Conservation (phyloP, 2,888 invertebrate species). For the Pterobdella sp. region DNA sequence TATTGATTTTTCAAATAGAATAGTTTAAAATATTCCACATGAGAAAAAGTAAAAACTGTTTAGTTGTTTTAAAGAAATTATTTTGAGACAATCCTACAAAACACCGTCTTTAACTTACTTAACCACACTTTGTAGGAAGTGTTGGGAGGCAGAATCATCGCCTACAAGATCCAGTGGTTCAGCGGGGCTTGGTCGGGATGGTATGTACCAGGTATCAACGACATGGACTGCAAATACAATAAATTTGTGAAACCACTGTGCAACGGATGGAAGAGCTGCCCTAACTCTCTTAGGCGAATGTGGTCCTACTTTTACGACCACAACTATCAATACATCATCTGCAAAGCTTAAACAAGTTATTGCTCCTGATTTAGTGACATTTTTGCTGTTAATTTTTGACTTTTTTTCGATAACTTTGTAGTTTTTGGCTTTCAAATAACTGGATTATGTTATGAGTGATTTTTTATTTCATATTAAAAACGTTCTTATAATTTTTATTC, state of each 20-base stretch:
- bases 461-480: not conserved
- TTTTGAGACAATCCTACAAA: not conserved
- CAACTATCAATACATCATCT: not conserved
- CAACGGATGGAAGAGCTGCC: not conserved
- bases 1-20: too few relatives aligned
- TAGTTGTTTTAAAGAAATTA: too few relatives aligned
- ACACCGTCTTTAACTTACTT: not conserved
- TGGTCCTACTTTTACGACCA: conserved; percentile 11
- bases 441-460: not conserved
- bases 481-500: not conserved
- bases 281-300: not conserved
- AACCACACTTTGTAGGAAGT: not conserved
- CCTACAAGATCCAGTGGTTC: conserved; percentile 8
- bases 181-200: not conserved
- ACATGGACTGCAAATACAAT: conserved; percentile 3
- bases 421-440: not conserved
- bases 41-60: too few relatives aligned
- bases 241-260: not conserved
- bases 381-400: not conserved
- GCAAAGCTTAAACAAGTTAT: not conserved
- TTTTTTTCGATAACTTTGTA: not conserved
- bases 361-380: not conserved
- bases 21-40: too few relatives aligned
- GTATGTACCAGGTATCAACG: conserved; percentile 6
- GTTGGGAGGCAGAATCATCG: not conserved